Conservation (phyloP, 2,888 invertebrate genomes). For the Incurvaria masculella region DNA sequence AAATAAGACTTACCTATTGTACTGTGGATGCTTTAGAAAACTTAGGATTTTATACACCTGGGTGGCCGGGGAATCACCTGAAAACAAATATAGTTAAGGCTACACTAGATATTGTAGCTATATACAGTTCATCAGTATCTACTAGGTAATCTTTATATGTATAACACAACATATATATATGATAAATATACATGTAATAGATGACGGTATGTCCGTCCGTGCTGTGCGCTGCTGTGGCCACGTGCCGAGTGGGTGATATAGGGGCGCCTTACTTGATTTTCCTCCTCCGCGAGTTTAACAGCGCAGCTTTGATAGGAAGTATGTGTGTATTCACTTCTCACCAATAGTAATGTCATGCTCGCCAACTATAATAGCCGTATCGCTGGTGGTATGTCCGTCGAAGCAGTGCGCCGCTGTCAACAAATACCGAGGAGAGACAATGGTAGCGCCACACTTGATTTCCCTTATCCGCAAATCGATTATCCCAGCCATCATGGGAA, state of each 20-base stretch:
- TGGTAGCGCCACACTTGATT: slow-evolving; percentile 52
- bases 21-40: slow-evolving; percentile 44
- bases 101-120: no score
- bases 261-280: no score
- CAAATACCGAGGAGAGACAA: slow-evolving; percentile 41
- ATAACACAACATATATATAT: no score
- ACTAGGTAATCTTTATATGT: no score
- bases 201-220: no score
- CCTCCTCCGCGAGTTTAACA: no score
- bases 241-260: no score
- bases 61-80: slow-evolving; percentile 52
- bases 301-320: no score
- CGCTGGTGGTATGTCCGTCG: slow-evolving; percentile 12
- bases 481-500: slow-evolving; percentile 33
- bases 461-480: slow-evolving; percentile 23
- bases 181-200: no score
- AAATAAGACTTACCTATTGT: slow-evolving; percentile 24
- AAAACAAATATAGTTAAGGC: slow-evolving; percentile 18
- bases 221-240: no score
- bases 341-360: slow-evolving; percentile 42
- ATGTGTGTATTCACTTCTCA: slow-evolving; percentile 10
- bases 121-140: no score
- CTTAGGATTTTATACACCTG: slow-evolving; percentile 26
- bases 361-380: slow-evolving; percentile 44
- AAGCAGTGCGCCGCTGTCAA: slow-evolving; percentile 60